Conservation (phyloP, 2,888 invertebrate species). For the Ormyrus pomaceus region DNA sequence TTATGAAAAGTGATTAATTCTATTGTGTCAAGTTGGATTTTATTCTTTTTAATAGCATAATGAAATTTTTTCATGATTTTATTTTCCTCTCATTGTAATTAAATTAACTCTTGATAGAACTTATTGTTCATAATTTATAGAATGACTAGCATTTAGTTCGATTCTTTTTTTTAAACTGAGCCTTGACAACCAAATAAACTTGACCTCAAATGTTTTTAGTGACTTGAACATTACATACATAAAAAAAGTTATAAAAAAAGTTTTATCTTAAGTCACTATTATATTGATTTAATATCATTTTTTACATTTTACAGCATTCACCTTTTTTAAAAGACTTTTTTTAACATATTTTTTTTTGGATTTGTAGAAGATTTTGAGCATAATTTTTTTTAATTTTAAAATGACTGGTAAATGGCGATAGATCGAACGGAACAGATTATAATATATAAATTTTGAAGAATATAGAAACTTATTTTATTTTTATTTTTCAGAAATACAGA, state of each 20-base stretch:
- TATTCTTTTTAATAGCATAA: background rate
- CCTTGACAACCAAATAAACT: conserved; percentile 54
- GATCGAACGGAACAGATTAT: background rate
- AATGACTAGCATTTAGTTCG: background rate
- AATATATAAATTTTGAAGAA: background rate
- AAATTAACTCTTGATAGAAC: background rate
- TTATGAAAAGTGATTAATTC: background rate
- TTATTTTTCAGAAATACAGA: conserved; percentile 35
- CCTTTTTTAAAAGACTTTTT: conserved; percentile 16
- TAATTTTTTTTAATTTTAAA: conserved; percentile 3
- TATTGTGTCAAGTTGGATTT: background rate
- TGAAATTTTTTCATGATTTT: background rate
- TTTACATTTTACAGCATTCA: conserved; percentile 20
- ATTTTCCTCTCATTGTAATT: background rate
- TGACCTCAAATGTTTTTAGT: conserved; percentile 52
- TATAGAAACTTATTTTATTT: background rate
- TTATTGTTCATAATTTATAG: background rate
- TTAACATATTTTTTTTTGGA: conserved; percentile 9
- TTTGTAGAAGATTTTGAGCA: background rate
- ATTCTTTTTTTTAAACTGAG: conserved; percentile 35
- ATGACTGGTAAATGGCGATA: background rate
- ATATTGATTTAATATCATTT: background rate
- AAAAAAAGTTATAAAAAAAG: conserved; percentile 11
- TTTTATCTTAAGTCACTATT: background rate
- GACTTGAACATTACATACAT: background rate